These are phyloP conservation scores for Acanthopleura granulata DNA, from an alignment of 2,888 invertebrate species.

Conservation along the genomic window DNA sequence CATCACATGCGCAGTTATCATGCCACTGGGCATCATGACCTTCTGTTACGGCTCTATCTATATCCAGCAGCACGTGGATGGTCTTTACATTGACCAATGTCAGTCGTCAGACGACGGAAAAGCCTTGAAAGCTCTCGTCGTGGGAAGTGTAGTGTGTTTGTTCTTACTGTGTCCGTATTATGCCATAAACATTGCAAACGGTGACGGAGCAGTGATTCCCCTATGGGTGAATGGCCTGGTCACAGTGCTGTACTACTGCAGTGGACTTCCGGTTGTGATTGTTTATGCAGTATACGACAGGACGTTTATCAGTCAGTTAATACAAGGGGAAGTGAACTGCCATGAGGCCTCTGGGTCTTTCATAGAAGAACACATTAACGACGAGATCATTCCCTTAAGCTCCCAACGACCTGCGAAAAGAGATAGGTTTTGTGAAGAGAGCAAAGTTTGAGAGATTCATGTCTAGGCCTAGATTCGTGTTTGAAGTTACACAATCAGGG, in stretches of 20 bases:
- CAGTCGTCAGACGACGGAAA: background rate
- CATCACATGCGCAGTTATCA: background rate
- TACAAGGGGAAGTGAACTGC: too few species aligned
- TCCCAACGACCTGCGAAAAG: too few species aligned
- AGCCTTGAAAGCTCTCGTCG: background rate
- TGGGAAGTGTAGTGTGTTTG: conserved; percentile 1
- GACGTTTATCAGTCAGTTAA: too few species aligned
- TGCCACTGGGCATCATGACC: background rate
- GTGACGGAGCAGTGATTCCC: background rate
- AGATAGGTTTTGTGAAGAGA: too few species aligned
- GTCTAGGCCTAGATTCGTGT: too few species aligned
- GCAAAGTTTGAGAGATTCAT: too few species aligned
- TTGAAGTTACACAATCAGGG: too few species aligned
- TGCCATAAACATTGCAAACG: background rate
- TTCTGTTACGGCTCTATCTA: conserved; percentile 11
- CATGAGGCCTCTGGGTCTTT: too few species aligned
- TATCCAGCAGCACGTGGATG: background rate
- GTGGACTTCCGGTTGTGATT: background rate
- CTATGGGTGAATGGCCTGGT: background rate
- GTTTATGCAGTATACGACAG: too few species aligned
- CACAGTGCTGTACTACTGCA: background rate
- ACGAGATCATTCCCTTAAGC: too few species aligned
- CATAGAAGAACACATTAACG: too few species aligned
- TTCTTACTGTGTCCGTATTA: background rate
- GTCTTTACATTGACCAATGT: background rate